Percentiles rank a stretch among this genome's conserved stretches.
Evolutionary conservation across 2,888 invertebrate genomes (phyloP).

Genomic region (Amiota mariae): DNA sequence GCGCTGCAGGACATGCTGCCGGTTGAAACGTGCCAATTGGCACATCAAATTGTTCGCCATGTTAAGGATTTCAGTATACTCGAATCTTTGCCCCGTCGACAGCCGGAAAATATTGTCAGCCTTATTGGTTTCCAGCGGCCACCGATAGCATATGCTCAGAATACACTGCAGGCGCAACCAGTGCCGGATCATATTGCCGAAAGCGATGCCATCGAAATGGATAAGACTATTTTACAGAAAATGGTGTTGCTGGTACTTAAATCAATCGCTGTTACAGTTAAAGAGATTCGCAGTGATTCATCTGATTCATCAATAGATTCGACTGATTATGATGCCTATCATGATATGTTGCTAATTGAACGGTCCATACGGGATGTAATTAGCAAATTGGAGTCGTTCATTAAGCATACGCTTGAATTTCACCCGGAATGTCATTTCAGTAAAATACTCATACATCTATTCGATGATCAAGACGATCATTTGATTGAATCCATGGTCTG

Average conservation of each 20-base stretch:
- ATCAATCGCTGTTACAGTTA: constrained; percentile 91
- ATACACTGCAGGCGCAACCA: constrained; percentile 43
- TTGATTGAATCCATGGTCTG: constrained; percentile 94
- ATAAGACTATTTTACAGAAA: constrained; percentile 87
- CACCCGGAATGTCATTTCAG: constrained; percentile 91
- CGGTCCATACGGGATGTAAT: constrained; percentile 88
- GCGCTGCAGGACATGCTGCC: constrained; percentile 90
- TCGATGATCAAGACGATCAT: constrained; percentile 93
- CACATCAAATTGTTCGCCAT: constrained; percentile 88
- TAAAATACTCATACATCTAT: constrained; percentile 89
- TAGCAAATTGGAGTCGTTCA: constrained; percentile 86
- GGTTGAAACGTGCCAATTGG: constrained; percentile 90
- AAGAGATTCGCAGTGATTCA: constrained; percentile 90
- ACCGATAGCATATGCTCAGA: constrained; percentile 59
- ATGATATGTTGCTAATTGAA: constrained; percentile 91
- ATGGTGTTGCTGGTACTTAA: constrained; percentile 90
- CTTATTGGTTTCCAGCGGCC: constrained; percentile 70
- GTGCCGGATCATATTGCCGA: constrained; percentile 25
- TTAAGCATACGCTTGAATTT: constrained; percentile 86
- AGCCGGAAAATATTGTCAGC: constrained; percentile 70
- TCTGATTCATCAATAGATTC: constrained; percentile 89
- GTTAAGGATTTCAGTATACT: constrained; percentile 87
- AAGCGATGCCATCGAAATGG: constrained; percentile 73
- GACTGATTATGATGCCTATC: constrained; percentile 88
- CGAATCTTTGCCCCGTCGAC: constrained; percentile 71